Evolutionary conservation across 2,888 invertebrate species (phyloP), one percentile per base, ranked within the genome.

Genomic region (Bibio marci): DNA sequence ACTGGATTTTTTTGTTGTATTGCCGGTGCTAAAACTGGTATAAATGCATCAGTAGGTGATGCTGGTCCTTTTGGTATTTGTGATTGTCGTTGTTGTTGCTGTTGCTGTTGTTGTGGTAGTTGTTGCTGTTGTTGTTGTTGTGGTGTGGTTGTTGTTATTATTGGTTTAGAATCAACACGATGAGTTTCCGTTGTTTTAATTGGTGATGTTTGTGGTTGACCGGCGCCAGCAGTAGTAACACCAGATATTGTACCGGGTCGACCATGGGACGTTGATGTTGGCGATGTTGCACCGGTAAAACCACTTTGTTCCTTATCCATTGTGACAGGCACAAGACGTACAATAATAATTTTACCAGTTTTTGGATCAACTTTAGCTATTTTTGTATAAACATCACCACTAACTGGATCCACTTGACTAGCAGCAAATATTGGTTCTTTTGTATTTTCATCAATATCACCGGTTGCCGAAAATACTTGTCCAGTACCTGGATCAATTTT

Each of bases 381-480:
- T 57, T 74, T 74, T 2, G 73, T 74, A 55, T 71, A 73, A 40
- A 75, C 73, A 55, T 73, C 71, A 4, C 73, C 73, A 15, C 73
- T 72, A 39, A 71, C 69, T 6, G 76, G 74, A 51, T 79, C 76
- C 35, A 78, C 71, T 63, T 79, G 77, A 1, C 77, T 76, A 18
- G 76, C 70, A 2, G 78, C 73, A 53, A 72, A 80, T 26, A 79
- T 50, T 15, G 77, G 76, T 48, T 73, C 70, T 41, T 69, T 69
- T 37, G 70, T 69, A 35, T 67, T 59, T 50, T 71, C 71, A 45
- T 77, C 78, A 4, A 71, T 59, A 48, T 76, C 72, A 5, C 73
- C 72, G 1, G 78, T 79, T 41, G 76, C 75, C 2, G 76, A 76
- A 50, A 75, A 79, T 40, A 79, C 69, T 55, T 78, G 76, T 43